These are phyloP conservation scores for Salvelinus alpinus DNA, from an alignment of 2,113 vertebrate species.

Conservation along the genomic window DNA sequence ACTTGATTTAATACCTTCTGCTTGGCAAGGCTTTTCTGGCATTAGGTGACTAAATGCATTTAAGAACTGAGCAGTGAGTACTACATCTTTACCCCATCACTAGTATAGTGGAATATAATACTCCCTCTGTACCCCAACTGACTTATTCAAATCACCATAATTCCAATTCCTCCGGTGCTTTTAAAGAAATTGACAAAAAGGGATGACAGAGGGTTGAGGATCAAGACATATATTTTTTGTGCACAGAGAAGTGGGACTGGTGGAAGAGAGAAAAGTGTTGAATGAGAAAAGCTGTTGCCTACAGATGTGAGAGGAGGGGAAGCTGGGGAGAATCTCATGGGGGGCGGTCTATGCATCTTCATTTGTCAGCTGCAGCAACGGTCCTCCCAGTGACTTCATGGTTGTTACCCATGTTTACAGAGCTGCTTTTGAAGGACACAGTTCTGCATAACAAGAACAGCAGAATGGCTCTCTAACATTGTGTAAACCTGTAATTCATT, in stretches of 20 bases:
- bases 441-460: background rate
- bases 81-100: background rate
- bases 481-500: background rate
- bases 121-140: background rate
- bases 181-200: background rate
- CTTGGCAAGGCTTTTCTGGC: slow-evolving; percentile 8
- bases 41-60: slow-evolving; percentile 14
- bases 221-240: background rate
- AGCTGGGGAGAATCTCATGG: background rate
- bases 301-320: background rate
- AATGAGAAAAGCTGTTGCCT: slow-evolving; percentile 3
- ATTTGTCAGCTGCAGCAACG: slow-evolving; percentile 2
- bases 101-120: background rate
- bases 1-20: slow-evolving; percentile 18
- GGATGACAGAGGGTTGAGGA: background rate
- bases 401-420: slow-evolving; percentile 21
- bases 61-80: background rate
- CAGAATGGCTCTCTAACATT: background rate
- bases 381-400: background rate
- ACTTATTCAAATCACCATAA: background rate
- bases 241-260: background rate
- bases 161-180: background rate
- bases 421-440: background rate
- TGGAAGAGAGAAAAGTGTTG: background rate
- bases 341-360: slow-evolving; percentile 16